Base-by-base conservation (phyloP, 2,888 invertebrate genomes). In the Lasioglossum marginatum region DNA sequence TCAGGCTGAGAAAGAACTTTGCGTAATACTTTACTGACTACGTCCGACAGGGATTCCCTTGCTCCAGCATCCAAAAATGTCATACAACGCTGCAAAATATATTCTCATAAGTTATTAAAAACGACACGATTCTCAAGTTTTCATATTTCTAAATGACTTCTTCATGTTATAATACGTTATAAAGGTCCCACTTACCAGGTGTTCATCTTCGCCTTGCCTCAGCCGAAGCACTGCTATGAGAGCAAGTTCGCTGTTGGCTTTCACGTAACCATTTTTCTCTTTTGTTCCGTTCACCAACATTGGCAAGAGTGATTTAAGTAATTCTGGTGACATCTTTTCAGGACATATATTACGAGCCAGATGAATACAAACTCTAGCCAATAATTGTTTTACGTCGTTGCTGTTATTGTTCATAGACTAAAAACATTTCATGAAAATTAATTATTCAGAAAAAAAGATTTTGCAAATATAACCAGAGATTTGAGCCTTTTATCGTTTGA, bases 251-350 rank as follows among this genome's bases (percentile, higher is more conserved):
- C 99, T 98, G 96, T 98, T 98, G 66, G 98, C 97, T 95, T 98
- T 98, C 68, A 99, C 99, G 94, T 98, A 98, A 74, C 98, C 97
- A 96, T 99, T 99, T 96, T 99, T 99, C 96, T 99, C 99, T 96
- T 99, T 99, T 84, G 99, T 99, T 88, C 99, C 99, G 96, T 99
- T 99, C 77, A 99, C 99, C 91, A 99, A 96, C 96, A 98, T 98
- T 0, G 99, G 99, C 89, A 99, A 96, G 88, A 98, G 95, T 77
- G 97, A 96, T 94, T 97, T 98, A 88, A 98, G 96, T 89, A 98
- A 95, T 91, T 98, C 98, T 0, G 96, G 96, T 52, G 97, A 95
- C 94, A 97, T 96, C 90, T 96, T 96, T 83, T 96, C 96, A 10
- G 96, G 95, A 81, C 96, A 95, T 88, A 97, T 96, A 82, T 95